Percentiles rank a stretch among this genome's conserved stretches.
phyloP scores from a whole-genome alignment of 2,113 vertebrate species.

The Chiloscyllium plagiosum region DNA sequence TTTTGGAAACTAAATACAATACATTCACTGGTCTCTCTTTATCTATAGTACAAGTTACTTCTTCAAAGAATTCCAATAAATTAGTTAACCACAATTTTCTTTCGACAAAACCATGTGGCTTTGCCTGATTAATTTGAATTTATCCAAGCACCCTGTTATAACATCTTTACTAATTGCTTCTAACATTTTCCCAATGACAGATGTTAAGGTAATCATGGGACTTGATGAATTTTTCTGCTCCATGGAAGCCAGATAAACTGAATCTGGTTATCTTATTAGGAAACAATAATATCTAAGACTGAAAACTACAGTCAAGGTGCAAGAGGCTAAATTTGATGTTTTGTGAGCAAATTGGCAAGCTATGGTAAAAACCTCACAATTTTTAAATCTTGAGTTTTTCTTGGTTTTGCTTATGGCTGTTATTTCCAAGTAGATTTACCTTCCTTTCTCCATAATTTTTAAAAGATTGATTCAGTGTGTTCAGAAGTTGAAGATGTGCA shows the following conservation, averaged over 20 bases:
- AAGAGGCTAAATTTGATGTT: background rate
- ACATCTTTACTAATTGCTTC: no score
- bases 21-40: no score
- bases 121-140: no score
- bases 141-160: no score
- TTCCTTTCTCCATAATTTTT: background rate
- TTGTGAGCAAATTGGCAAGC: background rate
- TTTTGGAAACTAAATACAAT: no score
- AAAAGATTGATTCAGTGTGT: background rate
- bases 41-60: no score
- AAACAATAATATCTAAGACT: background rate
- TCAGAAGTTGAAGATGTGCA: background rate
- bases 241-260: background rate
- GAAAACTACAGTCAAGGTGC: background rate
- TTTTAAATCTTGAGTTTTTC: background rate
- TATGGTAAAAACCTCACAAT: background rate
- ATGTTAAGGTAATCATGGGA: background rate
- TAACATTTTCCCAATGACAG: no score
- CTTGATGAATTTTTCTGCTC: background rate
- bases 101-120: no score
- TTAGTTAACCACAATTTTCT: no score
- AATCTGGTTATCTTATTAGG: background rate
- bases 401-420: background rate
- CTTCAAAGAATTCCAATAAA: no score
- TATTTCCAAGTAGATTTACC: background rate